These are phyloP conservation scores for Pandemis heparana DNA, from an alignment of 2,888 invertebrate genomes.

Conservation along the genomic window DNA sequence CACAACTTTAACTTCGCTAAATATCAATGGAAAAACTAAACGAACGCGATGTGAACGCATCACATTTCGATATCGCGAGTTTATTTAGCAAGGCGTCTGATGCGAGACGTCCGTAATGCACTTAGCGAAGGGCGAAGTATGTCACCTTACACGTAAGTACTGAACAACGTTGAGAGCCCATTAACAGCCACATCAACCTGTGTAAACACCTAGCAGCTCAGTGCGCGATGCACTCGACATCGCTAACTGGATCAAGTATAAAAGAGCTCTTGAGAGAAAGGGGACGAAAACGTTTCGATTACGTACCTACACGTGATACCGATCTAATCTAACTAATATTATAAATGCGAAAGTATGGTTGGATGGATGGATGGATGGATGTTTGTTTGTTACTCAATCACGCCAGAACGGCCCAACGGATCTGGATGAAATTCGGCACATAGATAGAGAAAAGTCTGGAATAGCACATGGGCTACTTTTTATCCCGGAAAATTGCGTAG, in stretches of 20 bases:
- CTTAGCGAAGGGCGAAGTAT: constrained; percentile 44
- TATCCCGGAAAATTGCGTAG: too few species aligned
- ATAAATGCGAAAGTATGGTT: too few species aligned
- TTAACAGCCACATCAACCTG: constrained; percentile 13
- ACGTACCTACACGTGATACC: too few species aligned
- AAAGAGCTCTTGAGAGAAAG: background rate
- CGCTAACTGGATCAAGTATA: background rate
- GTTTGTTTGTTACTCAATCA: too few species aligned
- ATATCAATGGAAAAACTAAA: background rate
- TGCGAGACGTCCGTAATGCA: constrained; percentile 16
- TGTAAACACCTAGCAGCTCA: constrained; percentile 4
- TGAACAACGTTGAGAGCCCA: constrained; percentile 3
- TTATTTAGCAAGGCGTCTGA: constrained; percentile 37
- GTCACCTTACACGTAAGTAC: background rate
- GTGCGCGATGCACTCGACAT: background rate
- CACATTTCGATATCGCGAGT: constrained; percentile 47
- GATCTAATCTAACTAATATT: too few species aligned
- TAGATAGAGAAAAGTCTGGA: too few species aligned
- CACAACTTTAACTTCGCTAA: too few species aligned
- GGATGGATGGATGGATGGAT: too few species aligned
- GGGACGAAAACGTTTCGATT: background rate
- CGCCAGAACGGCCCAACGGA: too few species aligned
- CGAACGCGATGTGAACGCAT: too few species aligned
- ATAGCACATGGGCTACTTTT: too few species aligned
- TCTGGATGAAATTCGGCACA: too few species aligned